Evolutionary conservation across 2,113 vertebrate species (phyloP).

Genomic region (Macquaria ambigua): DNA sequence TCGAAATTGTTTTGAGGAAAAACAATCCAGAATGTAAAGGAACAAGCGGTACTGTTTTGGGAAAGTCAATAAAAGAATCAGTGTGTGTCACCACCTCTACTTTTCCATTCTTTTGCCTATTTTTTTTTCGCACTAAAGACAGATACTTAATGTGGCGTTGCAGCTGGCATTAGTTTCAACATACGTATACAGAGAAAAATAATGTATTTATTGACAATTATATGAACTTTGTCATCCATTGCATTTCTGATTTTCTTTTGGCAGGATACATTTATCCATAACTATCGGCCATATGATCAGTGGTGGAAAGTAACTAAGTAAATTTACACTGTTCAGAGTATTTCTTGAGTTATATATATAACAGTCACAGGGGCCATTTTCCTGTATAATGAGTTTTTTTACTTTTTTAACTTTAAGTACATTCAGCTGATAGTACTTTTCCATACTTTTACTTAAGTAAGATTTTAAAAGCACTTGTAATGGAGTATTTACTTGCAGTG

Average conservation of each 20-base stretch:
- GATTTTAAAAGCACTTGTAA: not conserved
- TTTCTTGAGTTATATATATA: not conserved
- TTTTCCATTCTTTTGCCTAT: constrained; percentile 26
- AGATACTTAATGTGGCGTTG: not conserved
- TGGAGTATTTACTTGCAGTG: not conserved
- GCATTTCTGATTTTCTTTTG: not conserved
- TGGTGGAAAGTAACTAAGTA: not conserved
- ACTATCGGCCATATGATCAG: not conserved
- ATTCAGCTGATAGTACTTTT: not conserved
- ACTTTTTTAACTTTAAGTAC: not conserved
- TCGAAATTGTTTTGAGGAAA: constrained; percentile 26
- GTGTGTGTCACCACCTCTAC: constrained; percentile 41
- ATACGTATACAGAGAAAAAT: not conserved
- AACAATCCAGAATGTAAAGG: constrained; percentile 39
- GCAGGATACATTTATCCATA: not conserved
- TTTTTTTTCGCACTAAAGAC: constrained; percentile 21
- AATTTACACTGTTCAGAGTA: not conserved
- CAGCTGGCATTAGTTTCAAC: not conserved
- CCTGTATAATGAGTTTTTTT: not conserved
- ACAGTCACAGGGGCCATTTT: not conserved
- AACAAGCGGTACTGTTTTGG: constrained; percentile 49
- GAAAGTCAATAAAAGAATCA: constrained; percentile 63
- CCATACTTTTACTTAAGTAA: not conserved
- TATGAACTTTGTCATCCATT: not conserved
- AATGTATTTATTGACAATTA: constrained; percentile 1